Conservation (phyloP, 2,113 vertebrate species). For the Miniopterus natalensis region DNA sequence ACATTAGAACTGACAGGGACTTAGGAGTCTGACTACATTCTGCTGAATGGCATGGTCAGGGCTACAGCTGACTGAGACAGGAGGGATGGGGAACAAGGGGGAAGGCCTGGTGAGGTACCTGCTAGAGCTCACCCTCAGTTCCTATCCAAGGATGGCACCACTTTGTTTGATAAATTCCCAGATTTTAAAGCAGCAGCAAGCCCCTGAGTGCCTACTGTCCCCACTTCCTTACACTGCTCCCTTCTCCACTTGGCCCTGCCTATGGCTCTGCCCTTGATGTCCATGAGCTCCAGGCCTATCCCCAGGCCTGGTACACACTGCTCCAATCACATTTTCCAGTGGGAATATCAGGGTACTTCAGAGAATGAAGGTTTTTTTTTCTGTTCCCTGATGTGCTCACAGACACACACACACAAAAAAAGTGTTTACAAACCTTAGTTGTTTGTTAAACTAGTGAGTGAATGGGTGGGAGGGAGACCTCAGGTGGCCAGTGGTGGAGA, state of each 20-base stretch:
- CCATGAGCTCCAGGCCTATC: too few relatives aligned
- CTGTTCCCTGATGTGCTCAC: neutral
- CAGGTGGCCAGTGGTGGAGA: rapidly evolving
- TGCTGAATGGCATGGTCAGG: neutral
- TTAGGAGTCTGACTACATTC: too few relatives aligned
- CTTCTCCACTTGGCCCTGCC: neutral
- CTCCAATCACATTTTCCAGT: neutral
- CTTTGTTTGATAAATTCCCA: neutral
- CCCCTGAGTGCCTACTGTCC: rapidly evolving
- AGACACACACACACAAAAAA: neutral
- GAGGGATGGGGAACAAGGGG: rapidly evolving
- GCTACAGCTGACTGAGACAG: rapidly evolving
- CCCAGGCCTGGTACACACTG: neutral
- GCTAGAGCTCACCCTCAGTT: neutral
- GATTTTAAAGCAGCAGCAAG: neutral
- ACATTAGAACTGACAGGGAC: neutral
- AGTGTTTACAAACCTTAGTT: neutral
- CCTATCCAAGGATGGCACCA: neutral
- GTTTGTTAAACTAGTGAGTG: neutral
- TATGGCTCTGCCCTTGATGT: neutral
- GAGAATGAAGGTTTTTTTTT: neutral
- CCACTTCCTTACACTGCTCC: neutral
- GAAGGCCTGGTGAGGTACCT: rapidly evolving
- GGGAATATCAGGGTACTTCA: neutral
- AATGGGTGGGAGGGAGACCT: neutral